Evolutionary conservation across 2,888 invertebrate species (phyloP).

Genomic region (Girardia tigrina): DNA sequence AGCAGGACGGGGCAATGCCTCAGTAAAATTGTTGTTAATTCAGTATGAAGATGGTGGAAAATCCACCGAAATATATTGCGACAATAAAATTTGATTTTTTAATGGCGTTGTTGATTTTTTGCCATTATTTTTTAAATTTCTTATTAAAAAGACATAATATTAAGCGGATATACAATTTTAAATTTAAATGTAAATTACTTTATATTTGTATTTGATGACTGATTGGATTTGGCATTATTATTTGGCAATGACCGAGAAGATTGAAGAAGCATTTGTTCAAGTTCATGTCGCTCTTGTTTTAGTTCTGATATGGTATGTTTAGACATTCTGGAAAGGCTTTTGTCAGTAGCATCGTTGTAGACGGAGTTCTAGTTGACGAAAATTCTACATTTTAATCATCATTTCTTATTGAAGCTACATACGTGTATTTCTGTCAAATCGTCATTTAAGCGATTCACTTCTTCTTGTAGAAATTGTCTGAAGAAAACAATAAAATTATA

Average conservation of each 20-base stretch:
- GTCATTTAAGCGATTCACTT: constrained; percentile 1
- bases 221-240: neutral
- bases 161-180: too few relatives aligned
- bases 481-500: neutral
- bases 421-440: constrained; percentile 21
- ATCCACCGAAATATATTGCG: too few relatives aligned
- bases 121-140: too few relatives aligned
- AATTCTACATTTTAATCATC: neutral
- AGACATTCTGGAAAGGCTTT: neutral
- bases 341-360: neutral
- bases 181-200: too few relatives aligned
- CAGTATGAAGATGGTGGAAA: too few relatives aligned
- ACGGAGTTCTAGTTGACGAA: neutral
- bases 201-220: too few relatives aligned
- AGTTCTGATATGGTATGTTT: neutral
- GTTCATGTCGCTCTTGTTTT: constrained; percentile 21
- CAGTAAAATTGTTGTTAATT: too few relatives aligned
- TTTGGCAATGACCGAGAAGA: neutral
- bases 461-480: constrained; percentile 34
- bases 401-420: neutral
- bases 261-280: constrained; percentile 1
- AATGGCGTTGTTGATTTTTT: too few relatives aligned
- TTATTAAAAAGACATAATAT: too few relatives aligned
- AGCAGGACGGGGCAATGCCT: too few relatives aligned
- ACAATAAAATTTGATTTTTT: too few relatives aligned